Evolutionary conservation across 2,888 invertebrate genomes (phyloP), one percentile per base, ranked within the genome.

Genomic region (Julus scanicus): DNA sequence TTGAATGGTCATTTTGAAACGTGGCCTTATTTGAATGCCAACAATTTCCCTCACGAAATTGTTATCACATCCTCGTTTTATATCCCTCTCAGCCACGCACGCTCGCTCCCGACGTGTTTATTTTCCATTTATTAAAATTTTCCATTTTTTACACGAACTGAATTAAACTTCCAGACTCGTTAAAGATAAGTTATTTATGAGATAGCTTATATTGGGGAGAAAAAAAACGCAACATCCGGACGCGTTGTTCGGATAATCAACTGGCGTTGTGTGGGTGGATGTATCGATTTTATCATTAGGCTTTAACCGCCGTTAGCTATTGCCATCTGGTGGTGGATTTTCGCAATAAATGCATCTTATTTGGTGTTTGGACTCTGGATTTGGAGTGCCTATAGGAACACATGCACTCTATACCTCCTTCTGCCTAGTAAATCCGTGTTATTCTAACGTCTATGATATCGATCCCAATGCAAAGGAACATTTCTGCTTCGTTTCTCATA

Each of bases 121-220:
- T 80, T 80, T 80, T 13, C 37, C 80, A 80, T 80, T 80, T 80
- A 80, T 80, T 80, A 37, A 80, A 37, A 37, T 39, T 37, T 80
- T 37, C 37, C 11, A 1, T 37, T 80, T 80, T 80, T 80, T 37
- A 39, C 29, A 80, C 15, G 37, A 80, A 37, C 80, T 80, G 80
- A 80, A 80, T 80, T 37, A 80, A 80, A 80, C 80, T 80, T 37
- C 37, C 37, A 80, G 80, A 13, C 80, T 80, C 37, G 80, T 80
- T 80, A 39, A 80, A 80, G 80, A 80, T 80, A 80, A 80, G 80
- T 80, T 80, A 80, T 80, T 80, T 80, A 80, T 80, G 80, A 80
- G 80, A 80, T 80, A 80, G 80, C 80, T 80, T 80, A 9, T 80
- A 80, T 80, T 39, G 80, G 37, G 53, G 53, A 1, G 80, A 80